Conservation (phyloP, 1,140 invertebrate species). For the Aphis craccivora region DNA sequence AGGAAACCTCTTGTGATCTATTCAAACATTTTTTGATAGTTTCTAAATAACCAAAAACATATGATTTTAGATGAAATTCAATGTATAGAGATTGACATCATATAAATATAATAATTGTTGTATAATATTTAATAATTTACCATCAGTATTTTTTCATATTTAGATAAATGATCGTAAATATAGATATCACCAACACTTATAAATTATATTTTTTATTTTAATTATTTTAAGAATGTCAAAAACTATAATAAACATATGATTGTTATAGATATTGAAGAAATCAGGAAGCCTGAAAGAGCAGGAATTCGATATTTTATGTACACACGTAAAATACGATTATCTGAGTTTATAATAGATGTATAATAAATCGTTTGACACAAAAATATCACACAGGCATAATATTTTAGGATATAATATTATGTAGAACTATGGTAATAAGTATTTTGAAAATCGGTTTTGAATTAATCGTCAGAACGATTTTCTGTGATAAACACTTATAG, state of each 20-base stretch:
- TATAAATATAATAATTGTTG: not conserved
- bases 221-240: not conserved
- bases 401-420: not conserved
- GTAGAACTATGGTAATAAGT: not conserved
- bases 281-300: not conserved
- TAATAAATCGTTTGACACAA: not conserved
- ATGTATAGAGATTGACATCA: not conserved
- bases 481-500: not conserved
- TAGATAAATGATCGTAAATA: not conserved
- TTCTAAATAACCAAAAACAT: not conserved
- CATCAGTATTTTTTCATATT: not conserved
- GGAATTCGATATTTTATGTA: not conserved
- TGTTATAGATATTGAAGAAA: not conserved
- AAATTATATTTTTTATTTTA: not conserved
- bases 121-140: not conserved
- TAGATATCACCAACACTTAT: not conserved
- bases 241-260: not conserved
- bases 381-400: too few relatives aligned
- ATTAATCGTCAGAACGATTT: not conserved
- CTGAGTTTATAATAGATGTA: not conserved
- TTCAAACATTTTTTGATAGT: not conserved
- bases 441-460: not conserved
- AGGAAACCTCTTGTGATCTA: not conserved
- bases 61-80: not conserved
- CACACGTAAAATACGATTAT: not conserved